Conservation (phyloP, 2,113 vertebrate species). For the Spermophilus dauricus region DNA sequence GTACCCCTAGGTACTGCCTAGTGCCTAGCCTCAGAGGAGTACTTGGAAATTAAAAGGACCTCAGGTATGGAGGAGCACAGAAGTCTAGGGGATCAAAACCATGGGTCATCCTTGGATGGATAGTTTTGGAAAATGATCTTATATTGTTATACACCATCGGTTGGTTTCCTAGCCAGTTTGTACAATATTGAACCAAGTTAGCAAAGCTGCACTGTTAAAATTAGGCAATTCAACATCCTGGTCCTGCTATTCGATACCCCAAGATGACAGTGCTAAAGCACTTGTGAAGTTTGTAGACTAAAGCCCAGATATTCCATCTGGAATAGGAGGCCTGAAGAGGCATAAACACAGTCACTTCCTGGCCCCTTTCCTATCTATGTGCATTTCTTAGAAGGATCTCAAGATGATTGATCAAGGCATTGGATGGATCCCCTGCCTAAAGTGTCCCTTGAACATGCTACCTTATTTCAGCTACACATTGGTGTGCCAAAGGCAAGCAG, state of each 20-base stretch:
- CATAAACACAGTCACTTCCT: neutral
- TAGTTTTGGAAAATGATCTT: neutral
- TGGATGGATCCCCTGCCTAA: neutral
- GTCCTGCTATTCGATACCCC: no score
- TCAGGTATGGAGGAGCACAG: neutral
- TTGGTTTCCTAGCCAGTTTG: neutral
- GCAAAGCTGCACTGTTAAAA: neutral
- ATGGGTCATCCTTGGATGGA: neutral
- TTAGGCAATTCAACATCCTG: no score
- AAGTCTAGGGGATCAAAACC: fast-evolving
- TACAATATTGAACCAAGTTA: neutral
- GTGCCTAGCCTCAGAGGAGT: neutral
- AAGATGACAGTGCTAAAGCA: neutral
- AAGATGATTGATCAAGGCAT: neutral
- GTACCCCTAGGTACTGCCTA: neutral
- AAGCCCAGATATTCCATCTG: neutral
- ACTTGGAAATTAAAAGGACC: neutral
- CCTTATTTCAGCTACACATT: neutral
- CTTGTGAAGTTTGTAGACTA: neutral
- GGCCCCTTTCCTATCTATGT: no score
- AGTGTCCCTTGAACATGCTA: neutral
- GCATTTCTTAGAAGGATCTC: neutral
- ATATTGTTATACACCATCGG: neutral
- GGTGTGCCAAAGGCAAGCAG: neutral
- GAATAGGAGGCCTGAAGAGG: neutral